Evolutionary conservation across 2,113 vertebrate species (phyloP), one percentile per base, ranked within the genome.

Genomic region (Zapus hudsonius): DNA sequence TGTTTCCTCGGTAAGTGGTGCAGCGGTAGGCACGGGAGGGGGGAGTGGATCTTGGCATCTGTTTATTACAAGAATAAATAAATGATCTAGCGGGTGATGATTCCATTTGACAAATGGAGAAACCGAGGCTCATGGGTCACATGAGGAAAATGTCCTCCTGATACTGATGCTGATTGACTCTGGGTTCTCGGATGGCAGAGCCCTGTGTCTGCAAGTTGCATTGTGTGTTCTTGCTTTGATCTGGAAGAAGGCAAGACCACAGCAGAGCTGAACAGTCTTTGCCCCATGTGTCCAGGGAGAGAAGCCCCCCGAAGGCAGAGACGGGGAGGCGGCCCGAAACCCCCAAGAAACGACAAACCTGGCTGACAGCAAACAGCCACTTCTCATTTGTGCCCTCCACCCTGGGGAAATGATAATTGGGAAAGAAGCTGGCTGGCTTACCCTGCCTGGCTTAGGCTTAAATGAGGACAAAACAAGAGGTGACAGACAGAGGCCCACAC

Each of bases 401-500:
- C 57, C 2, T 8, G 44, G 89, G 79, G 52, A 80, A 80, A 94
- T 38, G 84, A 42, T 83, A 83, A 92, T 42, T 82, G 57, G 67
- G 66, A 94, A 79, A 74, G 33, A 11, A 31, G 61, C 55, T 93
- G 57, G 78, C 44, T 74, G 57, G 78, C 44, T 74, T 27, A 5
- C 55, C 73, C 40, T 4, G 17, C 75, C 83, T 3, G 2, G 84
- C 89, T 86, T 64, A 5, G 82, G 61, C 89, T 87, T 78, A 75
- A 91, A 73, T 36, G 47, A 93, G 64, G 69, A 95, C 55, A 74
- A 87, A 94, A 95, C 84, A 23, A 69, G 92, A 93, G 91, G 0
- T 89, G 93, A 94, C 94, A 96, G 95, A 91, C 89, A 94, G 89
- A 73, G 36, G 80, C 67, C 83, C 75, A 10, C 0, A 1, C 20